These are phyloP conservation scores for Lepidurus packardi DNA, from an alignment of 1,140 invertebrate species.

Conservation along the genomic window DNA sequence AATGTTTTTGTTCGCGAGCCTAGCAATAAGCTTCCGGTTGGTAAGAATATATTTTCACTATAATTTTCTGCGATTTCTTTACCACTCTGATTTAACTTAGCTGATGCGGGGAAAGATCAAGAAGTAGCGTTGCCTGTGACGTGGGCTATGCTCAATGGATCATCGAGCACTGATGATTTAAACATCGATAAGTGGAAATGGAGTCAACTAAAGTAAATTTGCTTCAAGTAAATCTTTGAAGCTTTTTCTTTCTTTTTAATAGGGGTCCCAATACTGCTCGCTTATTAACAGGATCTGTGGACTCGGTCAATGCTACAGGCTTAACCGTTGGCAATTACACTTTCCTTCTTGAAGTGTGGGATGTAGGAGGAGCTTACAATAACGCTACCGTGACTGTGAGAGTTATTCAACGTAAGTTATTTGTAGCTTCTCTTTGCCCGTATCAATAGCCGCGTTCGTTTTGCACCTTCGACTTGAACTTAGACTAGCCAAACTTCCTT, in stretches of 20 bases:
- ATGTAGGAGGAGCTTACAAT: constrained; percentile 73
- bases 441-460: too few relatives aligned
- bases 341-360: constrained; percentile 75
- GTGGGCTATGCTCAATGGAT: constrained; percentile 69
- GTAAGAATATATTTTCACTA: constrained; percentile 44
- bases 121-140: constrained; percentile 74
- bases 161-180: constrained; percentile 75
- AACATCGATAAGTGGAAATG: constrained; percentile 74
- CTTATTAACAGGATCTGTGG: constrained; percentile 52
- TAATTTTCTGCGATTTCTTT: neutral
- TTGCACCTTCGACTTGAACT: too few relatives aligned
- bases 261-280: constrained; percentile 55
- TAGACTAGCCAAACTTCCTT: too few relatives aligned
- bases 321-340: constrained; percentile 78
- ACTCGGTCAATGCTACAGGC: constrained; percentile 60
- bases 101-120: constrained; percentile 53
- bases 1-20: constrained; percentile 89
- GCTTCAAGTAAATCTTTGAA: neutral
- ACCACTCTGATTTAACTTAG: constrained; percentile 44
- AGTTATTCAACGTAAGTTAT: constrained; percentile 80
- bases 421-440: neutral
- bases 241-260: constrained; percentile 35
- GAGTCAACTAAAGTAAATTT: constrained; percentile 62
- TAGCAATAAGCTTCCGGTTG: constrained; percentile 73
- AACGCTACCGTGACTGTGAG: constrained; percentile 64